Evolutionary conservation across 53 echinoderm and acorn worm species (phyloP).

Genomic region (Zoroaster sp.): DNA sequence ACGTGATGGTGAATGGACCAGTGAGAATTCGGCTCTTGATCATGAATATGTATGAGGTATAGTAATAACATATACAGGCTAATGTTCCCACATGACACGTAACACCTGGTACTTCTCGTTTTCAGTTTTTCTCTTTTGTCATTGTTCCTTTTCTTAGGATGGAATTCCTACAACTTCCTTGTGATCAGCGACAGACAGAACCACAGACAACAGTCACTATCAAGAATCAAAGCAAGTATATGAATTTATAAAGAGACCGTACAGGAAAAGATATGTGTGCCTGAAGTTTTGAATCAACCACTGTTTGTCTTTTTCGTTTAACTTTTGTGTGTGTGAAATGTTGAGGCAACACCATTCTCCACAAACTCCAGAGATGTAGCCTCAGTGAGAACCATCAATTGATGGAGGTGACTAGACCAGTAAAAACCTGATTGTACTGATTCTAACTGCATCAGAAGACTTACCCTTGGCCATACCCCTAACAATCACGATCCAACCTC

Average conservation of each 20-base stretch:
- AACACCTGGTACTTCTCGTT: neutral
- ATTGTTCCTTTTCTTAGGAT: conserved; percentile 45
- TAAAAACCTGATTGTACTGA: too few species aligned
- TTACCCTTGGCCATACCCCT: too few species aligned
- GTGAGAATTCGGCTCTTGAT: too few species aligned
- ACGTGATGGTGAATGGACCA: too few species aligned
- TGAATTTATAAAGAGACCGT: neutral
- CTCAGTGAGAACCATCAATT: too few species aligned
- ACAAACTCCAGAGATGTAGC: too few species aligned
- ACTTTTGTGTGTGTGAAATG: neutral
- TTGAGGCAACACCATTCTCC: too few species aligned
- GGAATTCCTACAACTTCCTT: conserved; percentile 84
- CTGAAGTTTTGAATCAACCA: neutral
- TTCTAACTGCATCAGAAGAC: too few species aligned
- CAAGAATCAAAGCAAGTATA: neutral
- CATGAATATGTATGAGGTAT: neutral
- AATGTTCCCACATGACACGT: neutral
- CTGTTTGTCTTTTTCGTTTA: neutral
- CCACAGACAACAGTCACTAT: neutral
- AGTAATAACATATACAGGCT: neutral
- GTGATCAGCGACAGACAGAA: conserved; percentile 7
- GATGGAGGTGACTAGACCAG: too few species aligned
- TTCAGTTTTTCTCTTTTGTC: neutral
- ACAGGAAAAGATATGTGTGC: neutral
- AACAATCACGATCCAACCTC: too few species aligned